phyloP scores from a whole-genome alignment of 1,140 invertebrate species.

The Periplaneta americana region DNA sequence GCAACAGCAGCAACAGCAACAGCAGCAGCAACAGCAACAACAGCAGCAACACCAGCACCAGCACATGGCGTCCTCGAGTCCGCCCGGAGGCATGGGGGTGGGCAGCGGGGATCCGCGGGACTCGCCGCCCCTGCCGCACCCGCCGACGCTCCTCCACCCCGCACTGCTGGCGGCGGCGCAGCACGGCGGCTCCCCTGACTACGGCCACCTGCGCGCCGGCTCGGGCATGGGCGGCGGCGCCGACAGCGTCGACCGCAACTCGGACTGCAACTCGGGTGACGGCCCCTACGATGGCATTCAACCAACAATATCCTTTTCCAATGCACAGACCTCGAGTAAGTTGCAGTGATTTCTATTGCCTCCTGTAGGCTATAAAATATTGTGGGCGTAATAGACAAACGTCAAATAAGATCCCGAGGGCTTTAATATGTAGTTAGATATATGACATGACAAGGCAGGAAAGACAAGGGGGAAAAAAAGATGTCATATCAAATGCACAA shows the following conservation, averaged over 20 bases:
- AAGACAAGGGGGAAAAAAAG: conserved; percentile 2
- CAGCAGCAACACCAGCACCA: conserved; percentile 29
- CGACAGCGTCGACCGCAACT: conserved; percentile 65
- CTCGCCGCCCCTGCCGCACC: conserved; percentile 29
- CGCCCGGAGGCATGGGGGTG: conserved; percentile 26
- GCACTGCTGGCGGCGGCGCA: conserved; percentile 38
- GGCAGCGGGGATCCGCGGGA: conserved; percentile 23
- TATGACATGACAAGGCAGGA: background rate
- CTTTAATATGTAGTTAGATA: background rate
- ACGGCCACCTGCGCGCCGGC: conserved; percentile 51
- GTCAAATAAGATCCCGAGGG: background rate
- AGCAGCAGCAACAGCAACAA: conserved; percentile 28
- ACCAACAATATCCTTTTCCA: conserved; percentile 92
- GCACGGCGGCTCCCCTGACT: conserved; percentile 29
- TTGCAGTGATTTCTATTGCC: background rate
- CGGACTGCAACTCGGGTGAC: conserved; percentile 83
- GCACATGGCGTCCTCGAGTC: conserved; percentile 24
- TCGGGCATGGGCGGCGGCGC: conserved; percentile 17
- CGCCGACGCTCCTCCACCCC: conserved; percentile 42
- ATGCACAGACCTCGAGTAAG: conserved; percentile 22
- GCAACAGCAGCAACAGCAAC: conserved; percentile 39
- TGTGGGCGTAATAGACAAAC: background rate
- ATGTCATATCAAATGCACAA: conserved; percentile 16
- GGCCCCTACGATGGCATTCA: conserved; percentile 83
- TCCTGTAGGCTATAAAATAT: background rate